phyloP scores from a whole-genome alignment of 2,113 vertebrate genomes.

The Eulemur rufifrons region DNA sequence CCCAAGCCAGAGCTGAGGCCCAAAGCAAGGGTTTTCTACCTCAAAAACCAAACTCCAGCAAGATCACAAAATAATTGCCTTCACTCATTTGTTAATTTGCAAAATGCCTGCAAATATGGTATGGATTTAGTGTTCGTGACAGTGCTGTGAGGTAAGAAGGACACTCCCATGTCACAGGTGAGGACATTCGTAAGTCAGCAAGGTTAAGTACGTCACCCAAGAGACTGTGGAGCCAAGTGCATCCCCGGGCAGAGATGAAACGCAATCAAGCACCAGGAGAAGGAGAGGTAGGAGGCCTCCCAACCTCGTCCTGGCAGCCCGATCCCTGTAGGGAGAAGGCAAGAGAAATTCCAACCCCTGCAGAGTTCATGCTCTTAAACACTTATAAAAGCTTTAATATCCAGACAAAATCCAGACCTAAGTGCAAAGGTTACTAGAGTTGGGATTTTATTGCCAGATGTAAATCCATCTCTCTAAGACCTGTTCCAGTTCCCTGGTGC shows the following conservation, averaged over 20 bases:
- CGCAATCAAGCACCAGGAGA: neutral
- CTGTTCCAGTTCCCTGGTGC: constrained; percentile 62
- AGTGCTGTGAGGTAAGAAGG: neutral
- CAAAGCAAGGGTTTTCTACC: neutral
- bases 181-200: neutral
- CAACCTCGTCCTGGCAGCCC: neutral
- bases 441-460: constrained; percentile 77
- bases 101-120: neutral
- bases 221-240: neutral
- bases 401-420: constrained; percentile 79
- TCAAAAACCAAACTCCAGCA: neutral
- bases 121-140: neutral
- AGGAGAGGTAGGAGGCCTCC: neutral
- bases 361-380: constrained; percentile 74
- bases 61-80: neutral
- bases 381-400: constrained; percentile 75
- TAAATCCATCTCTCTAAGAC: constrained; percentile 78
- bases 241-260: neutral
- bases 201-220: neutral
- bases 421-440: constrained; percentile 77
- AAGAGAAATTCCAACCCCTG: constrained; percentile 59
- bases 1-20: neutral
- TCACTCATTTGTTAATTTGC: neutral
- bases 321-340: neutral
- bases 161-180: neutral